Percentiles rank a stretch among this genome's conserved stretches.
These are phyloP conservation scores for Spinus olivaceus DNA, from an alignment of 2,797 vertebrate genomes.

Conservation along the genomic window DNA sequence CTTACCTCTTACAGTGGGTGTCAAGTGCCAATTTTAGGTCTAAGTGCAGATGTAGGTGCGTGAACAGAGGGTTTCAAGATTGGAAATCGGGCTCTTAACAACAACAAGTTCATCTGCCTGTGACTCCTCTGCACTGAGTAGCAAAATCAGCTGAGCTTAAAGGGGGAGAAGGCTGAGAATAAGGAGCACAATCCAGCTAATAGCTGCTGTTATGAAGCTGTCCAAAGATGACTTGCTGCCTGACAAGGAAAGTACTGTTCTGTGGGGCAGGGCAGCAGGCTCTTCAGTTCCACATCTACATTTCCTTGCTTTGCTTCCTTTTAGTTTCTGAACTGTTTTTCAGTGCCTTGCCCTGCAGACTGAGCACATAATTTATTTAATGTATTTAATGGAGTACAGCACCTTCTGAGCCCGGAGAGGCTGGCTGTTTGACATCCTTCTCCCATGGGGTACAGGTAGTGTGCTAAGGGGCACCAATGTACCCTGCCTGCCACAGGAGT, in stretches of 20 bases:
- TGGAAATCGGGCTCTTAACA: neutral
- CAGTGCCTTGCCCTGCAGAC: neutral
- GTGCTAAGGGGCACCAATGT: neutral
- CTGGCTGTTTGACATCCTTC: neutral
- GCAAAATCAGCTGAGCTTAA: neutral
- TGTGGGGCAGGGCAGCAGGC: neutral
- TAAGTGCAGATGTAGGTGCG: conserved; percentile 30
- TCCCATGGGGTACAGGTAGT: neutral
- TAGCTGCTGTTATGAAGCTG: neutral
- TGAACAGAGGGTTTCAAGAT: neutral
- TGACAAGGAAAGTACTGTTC: neutral
- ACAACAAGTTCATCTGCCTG: neutral
- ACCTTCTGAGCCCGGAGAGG: neutral
- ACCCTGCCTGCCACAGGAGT: neutral
- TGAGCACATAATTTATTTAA: neutral
- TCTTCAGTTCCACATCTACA: neutral
- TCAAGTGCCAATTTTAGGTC: conserved; percentile 42
- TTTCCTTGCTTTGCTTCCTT: neutral
- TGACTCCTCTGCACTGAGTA: neutral
- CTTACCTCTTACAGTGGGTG: conserved; percentile 24
- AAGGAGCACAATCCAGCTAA: neutral
- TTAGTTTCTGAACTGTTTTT: neutral
- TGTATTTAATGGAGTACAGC: neutral
- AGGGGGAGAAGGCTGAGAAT: neutral
- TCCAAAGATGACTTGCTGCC: neutral